A percentile compares a stretch with the other conserved stretches of the same genome.
Evolutionary conservation across 2,113 vertebrate species (phyloP).

Genomic region (Sisor rabdophorus): DNA sequence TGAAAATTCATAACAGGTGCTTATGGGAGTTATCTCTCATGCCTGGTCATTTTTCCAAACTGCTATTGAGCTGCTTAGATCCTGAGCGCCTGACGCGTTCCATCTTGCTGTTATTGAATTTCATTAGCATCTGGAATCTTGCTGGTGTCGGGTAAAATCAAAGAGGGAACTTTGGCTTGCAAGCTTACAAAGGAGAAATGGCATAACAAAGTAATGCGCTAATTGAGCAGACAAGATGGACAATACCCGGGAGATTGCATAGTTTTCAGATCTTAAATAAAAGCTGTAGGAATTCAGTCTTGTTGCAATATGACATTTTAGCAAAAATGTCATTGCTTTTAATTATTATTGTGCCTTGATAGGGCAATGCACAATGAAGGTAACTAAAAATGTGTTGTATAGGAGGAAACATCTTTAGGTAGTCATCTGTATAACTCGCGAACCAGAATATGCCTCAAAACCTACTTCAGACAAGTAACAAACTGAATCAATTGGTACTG

Average conservation of each 20-base stretch:
- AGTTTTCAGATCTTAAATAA: background rate
- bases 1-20: slow-evolving; percentile 40
- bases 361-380: too few species aligned
- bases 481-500: too few species aligned
- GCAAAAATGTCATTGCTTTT: background rate
- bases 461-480: too few species aligned
- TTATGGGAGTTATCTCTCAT: slow-evolving; percentile 2
- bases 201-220: background rate
- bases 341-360: too few species aligned
- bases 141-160: background rate
- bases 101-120: slow-evolving; percentile 11
- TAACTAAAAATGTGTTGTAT: too few species aligned
- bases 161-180: background rate
- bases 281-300: background rate
- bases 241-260: background rate
- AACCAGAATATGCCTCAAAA: too few species aligned
- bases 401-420: too few species aligned
- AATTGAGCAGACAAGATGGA: background rate
- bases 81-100: background rate
- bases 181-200: background rate
- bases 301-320: background rate
- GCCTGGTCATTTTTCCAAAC: slow-evolving; percentile 20
- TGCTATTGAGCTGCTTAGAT: slow-evolving; percentile 28
- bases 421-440: too few species aligned
- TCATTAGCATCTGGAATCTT: slow-evolving; percentile 14